Evolutionary conservation across 1,140 invertebrate species (phyloP), one percentile per base, ranked within the genome.

Genomic region (Drosophila simulans): DNA sequence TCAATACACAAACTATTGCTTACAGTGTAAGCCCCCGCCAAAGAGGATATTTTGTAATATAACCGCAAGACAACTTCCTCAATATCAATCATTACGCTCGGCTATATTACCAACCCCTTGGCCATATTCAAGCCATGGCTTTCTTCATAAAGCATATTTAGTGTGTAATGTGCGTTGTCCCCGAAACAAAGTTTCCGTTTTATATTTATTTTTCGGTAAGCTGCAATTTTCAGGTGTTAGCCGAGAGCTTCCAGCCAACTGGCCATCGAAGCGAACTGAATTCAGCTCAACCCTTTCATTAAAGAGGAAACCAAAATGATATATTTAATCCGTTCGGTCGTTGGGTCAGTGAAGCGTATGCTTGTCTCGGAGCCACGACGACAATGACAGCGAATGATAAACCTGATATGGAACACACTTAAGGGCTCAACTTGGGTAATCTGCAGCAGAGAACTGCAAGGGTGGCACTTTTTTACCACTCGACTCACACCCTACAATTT

Each of bases 401-500:
- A 88, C 84, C 85, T 83, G 84, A 88, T 88, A 90, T 84, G 84
- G 64, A 80, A 88, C 84, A 88, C 84, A 89, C 80, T 88, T 88
- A 90, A 88, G 84, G 84, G 84, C 84, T 88, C 88, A 89, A 84
- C 84, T 89, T 53, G 77, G 82, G 68, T 84, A 88, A 88, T 88
- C 84, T 88, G 76, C 84, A 80, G 80, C n/a, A n/a, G n/a, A n/a
- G n/a, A n/a, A n/a, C n/a, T n/a, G n/a, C n/a, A n/a, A n/a, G n/a
- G n/a, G n/a, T n/a, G n/a, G n/a, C n/a, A n/a, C n/a, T n/a, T n/a
- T n/a, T n/a, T n/a, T n/a, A n/a, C n/a, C n/a, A n/a, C n/a, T n/a
- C n/a, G n/a, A n/a, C n/a, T n/a, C n/a, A n/a, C n/a, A n/a, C n/a
- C n/a, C n/a, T n/a, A n/a, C n/a, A n/a, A n/a, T n/a, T n/a, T n/a